A percentile compares a stretch with the other conserved stretches of the same genome.
Conservation (phyloP, 2,797 vertebrate species). For the Nothura maculosa region DNA sequence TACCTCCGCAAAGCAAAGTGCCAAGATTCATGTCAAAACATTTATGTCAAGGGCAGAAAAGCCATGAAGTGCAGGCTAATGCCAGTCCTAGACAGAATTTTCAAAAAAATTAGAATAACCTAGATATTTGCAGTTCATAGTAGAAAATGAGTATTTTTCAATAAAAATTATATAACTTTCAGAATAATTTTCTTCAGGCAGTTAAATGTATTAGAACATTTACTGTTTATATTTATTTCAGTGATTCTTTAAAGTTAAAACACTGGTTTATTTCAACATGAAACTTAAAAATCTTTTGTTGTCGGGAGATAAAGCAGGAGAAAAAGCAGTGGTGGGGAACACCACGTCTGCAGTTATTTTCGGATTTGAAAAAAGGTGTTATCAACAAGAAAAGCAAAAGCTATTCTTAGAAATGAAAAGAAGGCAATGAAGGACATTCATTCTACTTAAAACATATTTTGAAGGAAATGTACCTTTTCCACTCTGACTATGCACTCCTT, state of each 20-base stretch:
- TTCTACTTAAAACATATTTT: not conserved
- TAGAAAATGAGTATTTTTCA: not conserved
- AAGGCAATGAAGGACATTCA: not conserved
- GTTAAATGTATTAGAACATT: not conserved
- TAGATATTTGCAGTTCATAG: not conserved
- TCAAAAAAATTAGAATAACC: not conserved
- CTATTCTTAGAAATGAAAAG: too few species aligned
- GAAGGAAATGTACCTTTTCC: not conserved
- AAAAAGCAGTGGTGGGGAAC: not conserved
- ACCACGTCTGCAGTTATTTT: not conserved
- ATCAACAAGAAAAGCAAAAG: not conserved
- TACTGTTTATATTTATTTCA: not conserved
- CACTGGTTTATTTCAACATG: not conserved
- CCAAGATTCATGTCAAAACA: not conserved
- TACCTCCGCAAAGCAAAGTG: not conserved
- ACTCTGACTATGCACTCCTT: not conserved
- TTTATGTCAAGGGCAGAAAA: not conserved
- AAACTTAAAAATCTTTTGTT: not conserved
- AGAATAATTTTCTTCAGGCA: not conserved
- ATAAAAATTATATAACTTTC: not conserved
- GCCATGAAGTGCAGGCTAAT: not conserved
- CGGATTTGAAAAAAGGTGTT: not conserved
- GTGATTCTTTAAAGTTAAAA: not conserved
- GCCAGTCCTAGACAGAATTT: not conserved
- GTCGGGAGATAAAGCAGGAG: not conserved